These are phyloP conservation scores for Pseudopipra pipra DNA, from an alignment of 2,113 vertebrate genomes.

Conservation along the genomic window DNA sequence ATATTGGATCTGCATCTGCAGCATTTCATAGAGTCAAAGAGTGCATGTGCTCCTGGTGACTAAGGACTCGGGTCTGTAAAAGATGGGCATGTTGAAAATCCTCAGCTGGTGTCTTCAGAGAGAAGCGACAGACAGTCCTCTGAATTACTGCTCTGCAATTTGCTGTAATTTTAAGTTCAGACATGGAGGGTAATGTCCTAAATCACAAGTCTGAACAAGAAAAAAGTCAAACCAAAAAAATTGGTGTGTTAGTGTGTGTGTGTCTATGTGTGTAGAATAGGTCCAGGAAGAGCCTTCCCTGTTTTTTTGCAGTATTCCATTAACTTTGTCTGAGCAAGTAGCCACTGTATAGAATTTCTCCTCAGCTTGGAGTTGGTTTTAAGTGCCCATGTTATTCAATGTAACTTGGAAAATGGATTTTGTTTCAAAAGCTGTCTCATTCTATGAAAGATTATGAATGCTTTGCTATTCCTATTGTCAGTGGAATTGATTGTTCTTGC, in stretches of 20 bases:
- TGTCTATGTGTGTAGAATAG: neutral
- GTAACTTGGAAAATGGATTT: slow-evolving; percentile 17
- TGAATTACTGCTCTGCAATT: neutral
- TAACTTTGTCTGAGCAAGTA: neutral
- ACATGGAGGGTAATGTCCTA: neutral
- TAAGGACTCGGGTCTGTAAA: neutral
- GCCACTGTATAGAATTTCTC: neutral
- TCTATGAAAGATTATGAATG: neutral
- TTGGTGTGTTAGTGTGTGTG: neutral
- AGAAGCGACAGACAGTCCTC: neutral
- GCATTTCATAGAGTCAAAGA: neutral
- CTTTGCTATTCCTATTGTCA: neutral
- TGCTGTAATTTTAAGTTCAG: neutral
- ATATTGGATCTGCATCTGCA: neutral
- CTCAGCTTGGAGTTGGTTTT: neutral
- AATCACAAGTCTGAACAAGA: neutral
- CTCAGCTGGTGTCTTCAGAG: neutral
- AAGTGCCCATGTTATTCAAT: neutral
- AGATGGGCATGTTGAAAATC: neutral
- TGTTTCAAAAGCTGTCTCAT: neutral
- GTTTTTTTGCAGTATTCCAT: neutral
- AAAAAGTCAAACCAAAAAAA: neutral
- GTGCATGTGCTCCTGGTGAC: neutral
- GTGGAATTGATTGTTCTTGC: neutral
- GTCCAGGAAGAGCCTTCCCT: neutral